phyloP scores from a whole-genome alignment of 2,888 invertebrate species.

The Protodeltote pygarga region DNA sequence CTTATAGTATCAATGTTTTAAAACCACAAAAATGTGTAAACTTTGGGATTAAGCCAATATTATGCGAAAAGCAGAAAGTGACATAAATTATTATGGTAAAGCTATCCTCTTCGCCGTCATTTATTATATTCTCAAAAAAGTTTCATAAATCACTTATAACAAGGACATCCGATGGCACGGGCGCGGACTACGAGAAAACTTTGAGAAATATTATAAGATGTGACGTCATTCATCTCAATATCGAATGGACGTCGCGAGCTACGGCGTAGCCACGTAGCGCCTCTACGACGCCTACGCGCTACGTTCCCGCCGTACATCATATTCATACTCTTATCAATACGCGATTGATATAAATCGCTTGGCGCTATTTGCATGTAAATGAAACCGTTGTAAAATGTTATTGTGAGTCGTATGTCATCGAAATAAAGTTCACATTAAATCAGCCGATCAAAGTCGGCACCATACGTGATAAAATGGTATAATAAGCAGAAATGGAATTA shows the following conservation, averaged over 20 bases:
- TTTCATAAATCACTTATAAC: not conserved
- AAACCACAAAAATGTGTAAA: too few relatives aligned
- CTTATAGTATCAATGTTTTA: too few relatives aligned
- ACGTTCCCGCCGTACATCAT: conserved; percentile 29
- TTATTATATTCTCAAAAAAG: too few relatives aligned
- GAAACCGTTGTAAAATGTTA: conserved; percentile 3
- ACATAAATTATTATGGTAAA: too few relatives aligned
- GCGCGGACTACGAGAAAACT: not conserved
- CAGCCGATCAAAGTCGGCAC: not conserved
- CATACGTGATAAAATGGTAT: conserved; percentile 26
- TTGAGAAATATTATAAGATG: not conserved
- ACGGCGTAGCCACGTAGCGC: conserved; percentile 33
- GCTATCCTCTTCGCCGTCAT: too few relatives aligned
- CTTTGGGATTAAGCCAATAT: too few relatives aligned
- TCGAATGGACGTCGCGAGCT: conserved; percentile 4
- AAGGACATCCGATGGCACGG: not conserved
- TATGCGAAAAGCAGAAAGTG: too few relatives aligned
- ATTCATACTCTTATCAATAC: conserved; percentile 41
- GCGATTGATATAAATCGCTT: conserved; percentile 42
- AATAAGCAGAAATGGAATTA: conserved; percentile 27
- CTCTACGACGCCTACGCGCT: conserved; percentile 34
- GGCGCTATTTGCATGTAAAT: conserved; percentile 36
- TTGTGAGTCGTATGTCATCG: not conserved
- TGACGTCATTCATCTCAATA: conserved; percentile 9
- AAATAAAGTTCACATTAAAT: conserved; percentile 13